phyloP scores from a whole-genome alignment of 1,140 invertebrate species.

The Drosophila gunungcola region DNA sequence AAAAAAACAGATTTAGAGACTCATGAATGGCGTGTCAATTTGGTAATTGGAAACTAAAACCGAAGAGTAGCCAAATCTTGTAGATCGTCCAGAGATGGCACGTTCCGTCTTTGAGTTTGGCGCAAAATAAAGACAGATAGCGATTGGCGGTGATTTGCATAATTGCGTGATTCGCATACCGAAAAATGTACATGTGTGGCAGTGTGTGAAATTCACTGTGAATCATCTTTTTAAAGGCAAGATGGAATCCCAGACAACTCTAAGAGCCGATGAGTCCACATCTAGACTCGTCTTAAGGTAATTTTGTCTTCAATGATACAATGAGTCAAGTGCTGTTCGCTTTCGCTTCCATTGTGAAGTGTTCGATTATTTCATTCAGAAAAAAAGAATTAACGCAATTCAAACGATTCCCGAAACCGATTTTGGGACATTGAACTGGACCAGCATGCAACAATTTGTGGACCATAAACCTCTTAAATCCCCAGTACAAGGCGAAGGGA shows the following conservation, averaged over 20 bases:
- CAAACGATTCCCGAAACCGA: conserved; percentile 23
- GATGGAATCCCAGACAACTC: conserved; percentile 27
- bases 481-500: conserved; percentile 24
- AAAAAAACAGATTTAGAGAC: conserved; percentile 22
- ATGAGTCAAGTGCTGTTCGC: conserved; percentile 58
- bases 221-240: conserved; percentile 49
- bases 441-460: conserved; percentile 52
- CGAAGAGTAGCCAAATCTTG: conserved; percentile 30
- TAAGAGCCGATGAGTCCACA: conserved; percentile 26
- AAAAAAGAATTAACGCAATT: conserved; percentile 26
- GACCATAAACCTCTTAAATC: conserved; percentile 42
- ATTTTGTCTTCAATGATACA: conserved; percentile 13
- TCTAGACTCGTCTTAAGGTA: conserved; percentile 25
- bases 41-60: conserved; percentile 62
- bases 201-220: conserved; percentile 43
- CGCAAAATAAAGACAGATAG: conserved; percentile 33
- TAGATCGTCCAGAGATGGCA: conserved; percentile 55
- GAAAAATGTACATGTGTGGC: conserved; percentile 36
- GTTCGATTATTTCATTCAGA: conserved; percentile 36
- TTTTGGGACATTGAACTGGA: conserved; percentile 48
- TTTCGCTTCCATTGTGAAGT: conserved; percentile 32
- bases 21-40: conserved; percentile 50
- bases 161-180: conserved; percentile 77
- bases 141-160: conserved; percentile 71
- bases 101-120: conserved; percentile 44